These are phyloP conservation scores for Drosophila stalkeri DNA, from an alignment of 2,888 invertebrate genomes.

Conservation along the genomic window DNA sequence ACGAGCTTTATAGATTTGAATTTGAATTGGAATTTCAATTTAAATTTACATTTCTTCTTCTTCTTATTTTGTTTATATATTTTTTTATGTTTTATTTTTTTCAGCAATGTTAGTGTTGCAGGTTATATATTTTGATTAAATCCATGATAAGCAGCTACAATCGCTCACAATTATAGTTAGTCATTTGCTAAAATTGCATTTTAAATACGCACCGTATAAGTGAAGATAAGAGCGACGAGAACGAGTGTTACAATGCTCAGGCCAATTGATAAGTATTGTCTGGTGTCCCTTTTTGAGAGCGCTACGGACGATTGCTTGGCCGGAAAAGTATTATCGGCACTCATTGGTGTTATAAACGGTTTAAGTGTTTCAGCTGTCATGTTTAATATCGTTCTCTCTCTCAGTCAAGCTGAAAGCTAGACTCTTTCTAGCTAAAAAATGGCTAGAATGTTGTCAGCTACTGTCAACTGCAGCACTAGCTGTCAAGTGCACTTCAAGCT, in stretches of 20 bases:
- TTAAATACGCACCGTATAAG: conserved; percentile 77
- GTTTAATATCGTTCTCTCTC: conserved; percentile 42
- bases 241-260: conserved; percentile 71
- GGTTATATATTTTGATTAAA: conserved; percentile 10
- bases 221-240: conserved; percentile 74
- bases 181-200: neutral
- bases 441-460: conserved; percentile 21
- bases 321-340: conserved; percentile 77
- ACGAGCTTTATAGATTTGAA: conserved; percentile 47
- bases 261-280: conserved; percentile 72
- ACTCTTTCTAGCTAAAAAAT: conserved; percentile 14
- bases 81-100: no score
- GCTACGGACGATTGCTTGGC: conserved; percentile 66
- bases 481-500: conserved; percentile 42
- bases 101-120: conserved; percentile 3
- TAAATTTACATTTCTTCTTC: neutral
- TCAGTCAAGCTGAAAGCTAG: conserved; percentile 22
- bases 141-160: conserved; percentile 1
- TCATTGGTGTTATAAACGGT: conserved; percentile 83
- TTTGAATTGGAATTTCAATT: conserved; percentile 39
- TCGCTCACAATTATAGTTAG: neutral
- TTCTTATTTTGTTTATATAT: neutral
- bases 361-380: conserved; percentile 85
- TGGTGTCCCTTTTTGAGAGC: conserved; percentile 60
- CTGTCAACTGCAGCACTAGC: conserved; percentile 28